Base-by-base conservation (phyloP, 2,888 invertebrate genomes). In the Colletes collaris region DNA sequence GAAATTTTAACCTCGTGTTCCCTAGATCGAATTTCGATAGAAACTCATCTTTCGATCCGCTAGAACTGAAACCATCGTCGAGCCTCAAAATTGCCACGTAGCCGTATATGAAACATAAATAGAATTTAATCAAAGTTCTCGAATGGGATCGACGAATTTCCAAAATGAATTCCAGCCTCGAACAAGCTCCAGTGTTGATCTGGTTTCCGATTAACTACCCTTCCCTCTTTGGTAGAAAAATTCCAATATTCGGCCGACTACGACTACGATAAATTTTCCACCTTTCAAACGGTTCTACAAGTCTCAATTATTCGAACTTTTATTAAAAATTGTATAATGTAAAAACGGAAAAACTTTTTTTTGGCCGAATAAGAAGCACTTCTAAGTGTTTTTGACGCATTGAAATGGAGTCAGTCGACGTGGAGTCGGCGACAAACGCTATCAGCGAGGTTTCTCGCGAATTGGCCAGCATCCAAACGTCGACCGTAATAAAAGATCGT, bases 401-500 rank as follows among this genome's bases (percentile, higher is more conserved):
- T 27, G 27, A 27, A 27, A 27, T 27, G 27, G 27, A 27, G 2
- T 27, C 27, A 27, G 27, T 27, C 27, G 27, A 27, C 27, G 27
- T 27, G 27, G 27, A 27, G 27, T 37, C 27, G 46, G 35, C 27
- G 7, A 62, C 44, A 62, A 27, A 62, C 35, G 35, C 19, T 37
- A 27, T 46, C 13, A 58, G 19, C 44, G 10, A 13, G 13, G 37
- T 11, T 4, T 5, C 40, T 53, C 13, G 19, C 55, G 73, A 77
- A 83, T 72, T 87, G 88, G 89, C 87, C 75, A 56, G 79, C 69
- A 77, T 89, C 89, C 89, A 88, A 88, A 87, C 80, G 86, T 79
- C 81, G 75, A 65, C 55, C 72, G 82, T 86, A 88, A 87, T 88
- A 86, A 86, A 86, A 81, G 84, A 65, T 76, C 72, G 76, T 75